These are phyloP conservation scores for Oreochromis niloticus DNA, from an alignment of 2,113 vertebrate species.

Conservation along the genomic window DNA sequence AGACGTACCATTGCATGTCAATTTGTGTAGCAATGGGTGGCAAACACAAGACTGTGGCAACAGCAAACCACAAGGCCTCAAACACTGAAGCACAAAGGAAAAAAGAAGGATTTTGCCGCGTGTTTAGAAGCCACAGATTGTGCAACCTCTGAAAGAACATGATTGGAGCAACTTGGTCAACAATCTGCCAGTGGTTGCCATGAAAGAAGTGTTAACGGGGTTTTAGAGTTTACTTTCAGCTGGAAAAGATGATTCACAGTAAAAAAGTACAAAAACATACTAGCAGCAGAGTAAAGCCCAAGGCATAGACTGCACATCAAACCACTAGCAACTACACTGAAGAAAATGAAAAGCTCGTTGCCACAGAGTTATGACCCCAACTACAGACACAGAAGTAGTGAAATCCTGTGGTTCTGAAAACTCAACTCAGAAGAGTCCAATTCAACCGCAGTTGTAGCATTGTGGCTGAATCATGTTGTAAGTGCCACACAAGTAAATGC, in stretches of 20 bases:
- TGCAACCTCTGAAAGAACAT: background rate
- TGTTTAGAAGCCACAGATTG: background rate
- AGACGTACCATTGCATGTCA: background rate
- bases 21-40: background rate
- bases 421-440: background rate
- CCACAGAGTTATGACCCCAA: background rate
- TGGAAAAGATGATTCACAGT: background rate
- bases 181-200: background rate
- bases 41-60: background rate
- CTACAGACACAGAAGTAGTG: background rate
- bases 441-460: background rate
- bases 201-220: background rate
- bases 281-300: background rate
- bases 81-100: background rate
- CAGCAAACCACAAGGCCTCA: background rate
- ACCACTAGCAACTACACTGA: background rate
- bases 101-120: background rate
- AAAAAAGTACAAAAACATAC: background rate
- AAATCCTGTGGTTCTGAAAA: background rate
- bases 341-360: fast-evolving
- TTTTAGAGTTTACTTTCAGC: background rate
- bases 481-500: background rate
- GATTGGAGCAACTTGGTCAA: background rate
- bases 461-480: background rate
- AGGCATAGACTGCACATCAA: background rate